phyloP scores from a whole-genome alignment of 2,113 vertebrate genomes.

The Eupsittula cactorum region DNA sequence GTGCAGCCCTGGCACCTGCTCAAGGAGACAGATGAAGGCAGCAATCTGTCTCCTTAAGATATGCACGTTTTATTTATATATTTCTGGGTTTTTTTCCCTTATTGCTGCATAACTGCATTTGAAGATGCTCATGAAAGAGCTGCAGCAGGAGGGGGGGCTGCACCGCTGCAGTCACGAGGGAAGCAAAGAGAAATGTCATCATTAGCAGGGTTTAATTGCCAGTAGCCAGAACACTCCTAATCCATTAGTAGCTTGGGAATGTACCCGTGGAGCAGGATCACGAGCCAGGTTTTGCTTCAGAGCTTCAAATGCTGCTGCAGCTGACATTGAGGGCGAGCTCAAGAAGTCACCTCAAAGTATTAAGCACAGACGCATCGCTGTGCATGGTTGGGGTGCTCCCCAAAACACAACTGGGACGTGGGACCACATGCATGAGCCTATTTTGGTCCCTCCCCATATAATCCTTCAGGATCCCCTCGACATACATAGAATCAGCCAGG shows the following conservation, averaged over 20 bases:
- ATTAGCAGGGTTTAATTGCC: slow-evolving; percentile 32
- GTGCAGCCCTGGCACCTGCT: neutral
- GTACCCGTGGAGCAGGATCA: neutral
- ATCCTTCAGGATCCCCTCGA: no score
- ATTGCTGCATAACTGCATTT: neutral
- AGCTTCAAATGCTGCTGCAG: neutral
- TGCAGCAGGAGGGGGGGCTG: neutral
- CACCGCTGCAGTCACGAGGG: slow-evolving; percentile 14
- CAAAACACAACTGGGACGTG: fast-evolving
- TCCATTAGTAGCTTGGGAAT: neutral
- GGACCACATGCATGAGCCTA: fast-evolving
- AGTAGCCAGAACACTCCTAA: neutral
- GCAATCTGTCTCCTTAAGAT: slow-evolving; percentile 46
- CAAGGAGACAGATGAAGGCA: slow-evolving; percentile 55
- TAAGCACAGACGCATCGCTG: fast-evolving
- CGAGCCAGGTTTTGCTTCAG: neutral
- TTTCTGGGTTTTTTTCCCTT: neutral
- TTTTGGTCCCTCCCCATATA: neutral
- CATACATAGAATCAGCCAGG: neutral
- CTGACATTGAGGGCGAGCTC: neutral
- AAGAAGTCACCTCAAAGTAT: neutral
- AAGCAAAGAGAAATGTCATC: neutral
- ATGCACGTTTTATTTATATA: neutral
- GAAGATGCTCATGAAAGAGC: slow-evolving; percentile 20
- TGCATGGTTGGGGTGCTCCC: fast-evolving